These are phyloP conservation scores for Ctenopoma kingsleyae DNA, from an alignment of 2,797 vertebrate genomes.

Conservation along the genomic window DNA sequence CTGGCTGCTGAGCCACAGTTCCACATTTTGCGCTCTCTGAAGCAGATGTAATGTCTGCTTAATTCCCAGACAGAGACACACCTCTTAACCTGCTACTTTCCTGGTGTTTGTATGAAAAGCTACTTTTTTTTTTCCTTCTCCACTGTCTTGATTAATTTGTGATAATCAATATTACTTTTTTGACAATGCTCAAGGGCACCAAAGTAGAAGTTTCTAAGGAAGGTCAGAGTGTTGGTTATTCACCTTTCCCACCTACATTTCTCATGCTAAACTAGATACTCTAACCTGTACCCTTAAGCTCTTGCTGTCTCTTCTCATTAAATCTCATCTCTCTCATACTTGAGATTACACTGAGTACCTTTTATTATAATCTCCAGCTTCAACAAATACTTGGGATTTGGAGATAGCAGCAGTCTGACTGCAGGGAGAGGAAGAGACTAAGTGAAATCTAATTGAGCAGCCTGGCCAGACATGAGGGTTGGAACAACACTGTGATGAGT, in stretches of 20 bases:
- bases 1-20: slow-evolving; percentile 69
- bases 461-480: slow-evolving; percentile 85
- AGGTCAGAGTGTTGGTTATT: slow-evolving; percentile 31
- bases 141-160: background rate
- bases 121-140: background rate
- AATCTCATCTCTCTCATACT: slow-evolving; percentile 41
- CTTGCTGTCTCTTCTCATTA: slow-evolving; percentile 56
- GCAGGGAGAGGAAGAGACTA: slow-evolving; percentile 81
- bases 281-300: slow-evolving; percentile 35
- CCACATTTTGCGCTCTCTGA: slow-evolving; percentile 71
- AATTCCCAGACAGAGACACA: slow-evolving; percentile 72
- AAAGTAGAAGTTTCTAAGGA: slow-evolving; percentile 32
- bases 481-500: slow-evolving; percentile 84
- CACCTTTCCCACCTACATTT: slow-evolving; percentile 34
- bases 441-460: slow-evolving; percentile 86
- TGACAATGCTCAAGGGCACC: slow-evolving; percentile 42
- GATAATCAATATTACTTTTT: slow-evolving; percentile 11
- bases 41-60: slow-evolving; percentile 79
- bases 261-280: slow-evolving; percentile 18
- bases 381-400: slow-evolving; percentile 66
- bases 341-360: slow-evolving; percentile 34
- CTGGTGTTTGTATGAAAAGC: slow-evolving; percentile 23
- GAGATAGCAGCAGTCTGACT: slow-evolving; percentile 78
- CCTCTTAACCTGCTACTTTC: slow-evolving; percentile 73
- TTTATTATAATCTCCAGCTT: slow-evolving; percentile 58